These are phyloP conservation scores for Apamea sordens DNA, from an alignment of 2,888 invertebrate species.

Conservation along the genomic window DNA sequence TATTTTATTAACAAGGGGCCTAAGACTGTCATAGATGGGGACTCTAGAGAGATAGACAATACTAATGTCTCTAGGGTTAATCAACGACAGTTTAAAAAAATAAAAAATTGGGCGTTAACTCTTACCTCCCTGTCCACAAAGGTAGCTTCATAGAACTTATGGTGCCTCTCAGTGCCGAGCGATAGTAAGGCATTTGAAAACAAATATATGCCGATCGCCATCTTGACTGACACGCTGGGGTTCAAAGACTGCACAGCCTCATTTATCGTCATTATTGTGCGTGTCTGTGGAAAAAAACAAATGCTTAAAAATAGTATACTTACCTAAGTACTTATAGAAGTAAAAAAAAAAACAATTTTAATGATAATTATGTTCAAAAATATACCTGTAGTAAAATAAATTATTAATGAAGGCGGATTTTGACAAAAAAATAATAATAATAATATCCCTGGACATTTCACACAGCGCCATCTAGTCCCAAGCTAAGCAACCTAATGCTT, in stretches of 20 bases:
- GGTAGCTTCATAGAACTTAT: slow-evolving; percentile 92
- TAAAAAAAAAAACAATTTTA: slow-evolving; percentile 21
- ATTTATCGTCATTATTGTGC: slow-evolving; percentile 93
- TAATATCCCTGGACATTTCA: no score
- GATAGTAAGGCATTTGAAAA: slow-evolving; percentile 94
- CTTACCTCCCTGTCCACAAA: slow-evolving; percentile 93
- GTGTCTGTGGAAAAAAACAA: slow-evolving; percentile 88
- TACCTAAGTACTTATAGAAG: not conserved
- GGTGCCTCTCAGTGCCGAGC: slow-evolving; percentile 94
- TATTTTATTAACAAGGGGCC: not conserved
- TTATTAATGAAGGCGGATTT: no score
- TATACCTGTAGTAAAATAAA: not conserved
- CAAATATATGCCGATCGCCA: slow-evolving; percentile 93
- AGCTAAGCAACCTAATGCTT: no score
- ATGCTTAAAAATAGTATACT: not conserved
- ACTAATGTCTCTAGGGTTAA: not conserved
- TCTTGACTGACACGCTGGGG: slow-evolving; percentile 94
- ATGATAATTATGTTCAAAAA: not conserved
- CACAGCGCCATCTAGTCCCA: no score
- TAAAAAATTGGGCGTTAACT: not conserved
- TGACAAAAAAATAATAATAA: not conserved
- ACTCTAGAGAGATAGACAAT: no score
- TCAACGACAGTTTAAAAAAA: not conserved
- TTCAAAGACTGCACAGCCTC: slow-evolving; percentile 93
- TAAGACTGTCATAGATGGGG: no score